A percentile compares a stretch with the other conserved stretches of the same genome.
Evolutionary conservation across 1,140 invertebrate genomes (phyloP).

Genomic region (Muscidifurax raptorellus): DNA sequence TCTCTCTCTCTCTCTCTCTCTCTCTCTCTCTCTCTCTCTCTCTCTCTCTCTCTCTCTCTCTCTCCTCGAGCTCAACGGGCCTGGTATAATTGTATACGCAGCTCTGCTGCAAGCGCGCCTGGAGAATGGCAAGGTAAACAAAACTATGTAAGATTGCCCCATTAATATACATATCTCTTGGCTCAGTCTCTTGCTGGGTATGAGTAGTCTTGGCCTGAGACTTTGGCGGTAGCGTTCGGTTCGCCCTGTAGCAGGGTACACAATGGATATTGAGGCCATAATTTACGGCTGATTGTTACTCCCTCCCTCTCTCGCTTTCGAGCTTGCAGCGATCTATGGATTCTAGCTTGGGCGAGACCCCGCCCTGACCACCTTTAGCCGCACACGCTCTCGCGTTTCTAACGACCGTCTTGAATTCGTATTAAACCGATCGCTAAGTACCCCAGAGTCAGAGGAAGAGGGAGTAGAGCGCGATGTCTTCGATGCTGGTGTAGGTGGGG

Average conservation of each 20-base stretch:
- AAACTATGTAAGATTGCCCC: conserved; percentile 77
- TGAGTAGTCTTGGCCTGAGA: conserved; percentile 75
- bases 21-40: too few species aligned
- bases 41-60: too few species aligned
- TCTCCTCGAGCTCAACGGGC: conserved; percentile 52
- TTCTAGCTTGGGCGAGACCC: conserved; percentile 62
- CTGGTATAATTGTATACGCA: conserved; percentile 76
- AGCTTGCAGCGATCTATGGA: conserved; percentile 71
- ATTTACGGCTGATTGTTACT: conserved; percentile 77
- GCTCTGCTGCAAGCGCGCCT: conserved; percentile 34
- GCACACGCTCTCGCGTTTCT: conserved; percentile 42
- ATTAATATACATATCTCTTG: conserved; percentile 77
- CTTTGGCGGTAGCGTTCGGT: conserved; percentile 66
- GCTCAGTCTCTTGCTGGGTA: conserved; percentile 63
- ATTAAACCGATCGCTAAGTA: conserved; percentile 65
- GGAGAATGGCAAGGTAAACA: conserved; percentile 76
- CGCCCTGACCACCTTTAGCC: conserved; percentile 61
- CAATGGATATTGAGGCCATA: conserved; percentile 77
- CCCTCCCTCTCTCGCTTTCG: conserved; percentile 7
- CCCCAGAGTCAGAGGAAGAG: neutral
- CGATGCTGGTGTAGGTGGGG: neutral
- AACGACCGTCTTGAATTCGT: conserved; percentile 71
- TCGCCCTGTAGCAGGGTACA: conserved; percentile 67
- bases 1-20: conserved; percentile 16
- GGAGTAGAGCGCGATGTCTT: too few species aligned